Conservation (phyloP, 2,797 vertebrate species). For the Holocentrus rufus region DNA sequence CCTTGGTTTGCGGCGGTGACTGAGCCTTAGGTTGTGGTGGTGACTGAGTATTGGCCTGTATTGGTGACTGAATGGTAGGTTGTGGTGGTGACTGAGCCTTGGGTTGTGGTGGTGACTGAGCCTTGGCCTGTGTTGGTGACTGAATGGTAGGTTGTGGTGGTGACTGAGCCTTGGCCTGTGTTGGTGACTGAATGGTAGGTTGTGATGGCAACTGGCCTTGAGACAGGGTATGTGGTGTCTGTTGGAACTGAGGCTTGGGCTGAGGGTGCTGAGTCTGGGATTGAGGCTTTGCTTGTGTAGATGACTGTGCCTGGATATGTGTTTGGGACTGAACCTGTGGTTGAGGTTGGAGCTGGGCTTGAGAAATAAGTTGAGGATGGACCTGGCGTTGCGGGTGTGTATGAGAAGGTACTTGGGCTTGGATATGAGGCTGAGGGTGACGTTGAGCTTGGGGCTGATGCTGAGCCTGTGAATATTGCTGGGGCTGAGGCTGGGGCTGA, state of each 20-base stretch:
- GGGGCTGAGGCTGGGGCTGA: constrained; percentile 49
- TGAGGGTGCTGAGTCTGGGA: constrained; percentile 32
- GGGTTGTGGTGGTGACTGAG: constrained; percentile 13
- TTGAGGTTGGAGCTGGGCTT: constrained; percentile 34
- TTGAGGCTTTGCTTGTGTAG: constrained; percentile 12
- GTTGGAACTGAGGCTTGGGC: constrained; percentile 35
- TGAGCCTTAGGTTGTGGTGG: too few species aligned
- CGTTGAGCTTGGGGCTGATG: constrained; percentile 36
- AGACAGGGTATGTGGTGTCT: constrained; percentile 33
- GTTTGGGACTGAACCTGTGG: constrained; percentile 33
- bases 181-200: neutral
- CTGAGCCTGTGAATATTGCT: constrained; percentile 48
- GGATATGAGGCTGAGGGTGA: constrained; percentile 47
- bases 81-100: constrained; percentile 16
- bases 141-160: neutral
- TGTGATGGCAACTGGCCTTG: constrained; percentile 22
- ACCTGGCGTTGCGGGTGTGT: constrained; percentile 18
- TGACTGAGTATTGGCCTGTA: too few species aligned
- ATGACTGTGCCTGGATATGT: constrained; percentile 38
- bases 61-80: too few species aligned
- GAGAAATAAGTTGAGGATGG: constrained; percentile 25
- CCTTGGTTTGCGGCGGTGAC: constrained; percentile 8
- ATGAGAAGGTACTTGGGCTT: constrained; percentile 37
- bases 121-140: constrained; percentile 1
- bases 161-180: too few species aligned